phyloP scores from a whole-genome alignment of 2,113 vertebrate species.

The Morone saxatilis region DNA sequence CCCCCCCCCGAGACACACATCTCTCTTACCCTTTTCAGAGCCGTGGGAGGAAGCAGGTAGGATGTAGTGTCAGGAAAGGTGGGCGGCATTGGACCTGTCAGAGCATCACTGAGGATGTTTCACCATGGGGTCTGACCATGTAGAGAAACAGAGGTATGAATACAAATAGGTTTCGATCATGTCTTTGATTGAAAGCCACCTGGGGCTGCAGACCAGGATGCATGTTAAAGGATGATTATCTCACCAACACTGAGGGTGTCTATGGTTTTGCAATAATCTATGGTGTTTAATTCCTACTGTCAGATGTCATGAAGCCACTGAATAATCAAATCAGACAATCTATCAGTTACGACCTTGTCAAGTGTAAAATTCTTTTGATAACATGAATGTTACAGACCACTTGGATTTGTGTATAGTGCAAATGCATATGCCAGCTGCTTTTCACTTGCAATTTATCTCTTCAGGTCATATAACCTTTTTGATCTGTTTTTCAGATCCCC shows the following conservation, averaged over 20 bases:
- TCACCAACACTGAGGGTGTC: not conserved
- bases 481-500: not conserved
- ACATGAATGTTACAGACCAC: not conserved
- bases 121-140: slow-evolving; percentile 23
- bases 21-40: slow-evolving; percentile 27
- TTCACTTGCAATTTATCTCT: slow-evolving; percentile 4
- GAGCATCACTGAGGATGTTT: slow-evolving; percentile 31
- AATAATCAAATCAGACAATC: slow-evolving; percentile 3
- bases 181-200: slow-evolving; percentile 12
- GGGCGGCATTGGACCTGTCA: slow-evolving; percentile 28
- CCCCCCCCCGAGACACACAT: not conserved
- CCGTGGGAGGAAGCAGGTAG: slow-evolving; percentile 21
- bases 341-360: not conserved
- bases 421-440: not conserved
- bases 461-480: not conserved
- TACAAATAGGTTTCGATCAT: slow-evolving; percentile 40
- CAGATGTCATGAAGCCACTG: slow-evolving; percentile 1
- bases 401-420: not conserved
- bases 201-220: slow-evolving; percentile 3
- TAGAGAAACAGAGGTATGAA: slow-evolving; percentile 14
- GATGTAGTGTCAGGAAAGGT: slow-evolving; percentile 25
- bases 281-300: slow-evolving; percentile 2
- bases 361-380: slow-evolving; percentile 5
- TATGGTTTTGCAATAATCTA: slow-evolving; percentile 2
- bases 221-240: slow-evolving; percentile 24